Evolutionary conservation across 2,888 invertebrate species (phyloP), one percentile per base, ranked within the genome.

Genomic region (Habrosyne pyritoides): DNA sequence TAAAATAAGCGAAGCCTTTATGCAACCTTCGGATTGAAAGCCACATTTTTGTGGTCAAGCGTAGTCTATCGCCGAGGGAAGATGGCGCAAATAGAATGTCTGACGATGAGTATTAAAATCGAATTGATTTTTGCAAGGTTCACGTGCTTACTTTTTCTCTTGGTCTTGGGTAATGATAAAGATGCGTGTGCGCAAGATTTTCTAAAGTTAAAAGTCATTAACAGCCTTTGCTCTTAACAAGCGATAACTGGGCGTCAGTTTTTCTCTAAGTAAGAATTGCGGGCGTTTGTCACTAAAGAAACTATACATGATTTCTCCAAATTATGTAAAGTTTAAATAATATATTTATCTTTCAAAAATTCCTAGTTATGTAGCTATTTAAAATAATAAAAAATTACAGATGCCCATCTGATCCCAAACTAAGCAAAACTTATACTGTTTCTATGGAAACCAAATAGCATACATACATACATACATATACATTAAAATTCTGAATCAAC

Each of bases 31-130:
- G 79, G 67, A 77, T 83, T 74, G 83, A 84, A 86, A 88, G 86
- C 83, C 78, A 72, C 87, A 89, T 91, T 86, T 89, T 89, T 89
- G 87, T 83, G 90, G 89, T 89, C 89, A 89, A 87, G 77, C 85
- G 80, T 79, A 63, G 66, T 59, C 70, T 63, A 66, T 71, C 77
- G 73, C 77, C 68, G 76, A 72, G 68, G 66, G 82, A 79, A 82
- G 87, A 87, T 89, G 89, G 81, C 78, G 87, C 85, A 86, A 89
- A 81, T 71, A 50, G 59, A 69, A 70, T 63, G 69, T 65, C 65
- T 66, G 63, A 53, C 61, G 66, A 63, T 68, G 65, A 59, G 67
- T 65, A 63, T 61, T 63, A n/a, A 24, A 64, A 68, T 77, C 71
- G 58, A 60, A 64, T 61, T 84, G 84, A 87, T 89, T 87, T 88